Conservation (phyloP, 2,797 vertebrate species). For the Glossophaga mutica region DNA sequence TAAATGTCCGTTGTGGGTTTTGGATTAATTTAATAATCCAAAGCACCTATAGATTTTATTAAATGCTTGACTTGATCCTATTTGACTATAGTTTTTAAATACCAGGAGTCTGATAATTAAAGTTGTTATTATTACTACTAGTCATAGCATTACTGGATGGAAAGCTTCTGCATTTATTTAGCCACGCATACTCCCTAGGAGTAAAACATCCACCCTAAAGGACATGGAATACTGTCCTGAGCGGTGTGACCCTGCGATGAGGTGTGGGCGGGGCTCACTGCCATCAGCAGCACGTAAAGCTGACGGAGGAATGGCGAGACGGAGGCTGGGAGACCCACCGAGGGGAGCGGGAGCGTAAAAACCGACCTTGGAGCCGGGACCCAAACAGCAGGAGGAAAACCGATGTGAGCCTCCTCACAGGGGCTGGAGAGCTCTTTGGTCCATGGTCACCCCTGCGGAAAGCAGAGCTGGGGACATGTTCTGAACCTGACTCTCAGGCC, state of each 20-base stretch:
- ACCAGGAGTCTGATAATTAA: neutral
- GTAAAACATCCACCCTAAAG: neutral
- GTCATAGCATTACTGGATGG: neutral
- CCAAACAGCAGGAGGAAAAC: neutral
- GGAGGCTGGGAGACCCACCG: neutral
- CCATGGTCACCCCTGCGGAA: neutral
- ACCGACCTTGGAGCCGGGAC: neutral
- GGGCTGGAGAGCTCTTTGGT: neutral
- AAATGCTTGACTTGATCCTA: neutral
- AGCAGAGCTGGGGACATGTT: neutral
- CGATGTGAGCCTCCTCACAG: neutral
- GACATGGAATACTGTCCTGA: neutral
- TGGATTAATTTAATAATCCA: slow-evolving; percentile 15
- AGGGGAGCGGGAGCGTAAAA: neutral
- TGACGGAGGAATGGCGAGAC: neutral
- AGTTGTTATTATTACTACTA: neutral
- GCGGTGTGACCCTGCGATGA: neutral
- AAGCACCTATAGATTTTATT: neutral
- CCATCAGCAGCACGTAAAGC: neutral
- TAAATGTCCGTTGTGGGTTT: neutral
- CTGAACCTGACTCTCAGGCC: too few species aligned
- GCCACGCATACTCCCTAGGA: neutral
- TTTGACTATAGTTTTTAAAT: neutral
- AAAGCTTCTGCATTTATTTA: neutral
- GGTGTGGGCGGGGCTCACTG: neutral